Base-by-base conservation (phyloP, 2,113 vertebrate species). In the Zosterops hypoxanthus region DNA sequence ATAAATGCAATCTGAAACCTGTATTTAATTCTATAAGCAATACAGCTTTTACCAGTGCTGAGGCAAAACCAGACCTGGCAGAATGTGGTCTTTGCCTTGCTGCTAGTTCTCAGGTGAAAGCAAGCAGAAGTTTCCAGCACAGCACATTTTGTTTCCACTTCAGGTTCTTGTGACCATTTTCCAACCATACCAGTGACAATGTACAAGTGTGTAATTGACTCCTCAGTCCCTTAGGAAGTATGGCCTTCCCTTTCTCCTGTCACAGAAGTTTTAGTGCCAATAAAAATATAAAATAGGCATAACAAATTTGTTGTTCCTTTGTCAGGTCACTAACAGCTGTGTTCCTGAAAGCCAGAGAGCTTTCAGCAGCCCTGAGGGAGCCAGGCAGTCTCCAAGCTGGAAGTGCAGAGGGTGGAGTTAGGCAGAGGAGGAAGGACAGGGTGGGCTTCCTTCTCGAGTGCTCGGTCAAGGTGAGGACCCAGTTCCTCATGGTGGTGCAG, bases 391-490 rank as follows among this genome's bases (percentile, higher is more conserved):
- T 60, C 44, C 44, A 59, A 42, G 19, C 70, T 76, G 41, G 47
- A 79, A 63, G 21, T 3, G 5, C 12, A 55, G 60, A 61, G 36
- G 5, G 5, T 11, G 57, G 46, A 25, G 4, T 6, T 52, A 24
- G 10, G 52, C 69, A 89, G 29, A 82, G n/a, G 42, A 82, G 59
- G 61, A 50, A 75, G 75, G 56, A 36, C 20, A 56, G 7, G 2
- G 0, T 4, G 19, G 14, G 16, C 21, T 70, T 29, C 8, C 21
- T 53, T 53, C 41, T 19, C 0, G 0, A 25, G 46, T 18, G 44
- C 63, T 80, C 0, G 0, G 39, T 24, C 39, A n/a, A 7, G 59
- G 22, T 16, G 63, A 28, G 8, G 26, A 44, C 7, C 5, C 26
- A 22, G 19, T 22, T 81, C 44, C 15, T 41, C 2, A 0, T 4